Percentiles rank a stretch among this genome's conserved stretches.
Conservation (phyloP, 2,888 invertebrate species). For the Folsomia candida region DNA sequence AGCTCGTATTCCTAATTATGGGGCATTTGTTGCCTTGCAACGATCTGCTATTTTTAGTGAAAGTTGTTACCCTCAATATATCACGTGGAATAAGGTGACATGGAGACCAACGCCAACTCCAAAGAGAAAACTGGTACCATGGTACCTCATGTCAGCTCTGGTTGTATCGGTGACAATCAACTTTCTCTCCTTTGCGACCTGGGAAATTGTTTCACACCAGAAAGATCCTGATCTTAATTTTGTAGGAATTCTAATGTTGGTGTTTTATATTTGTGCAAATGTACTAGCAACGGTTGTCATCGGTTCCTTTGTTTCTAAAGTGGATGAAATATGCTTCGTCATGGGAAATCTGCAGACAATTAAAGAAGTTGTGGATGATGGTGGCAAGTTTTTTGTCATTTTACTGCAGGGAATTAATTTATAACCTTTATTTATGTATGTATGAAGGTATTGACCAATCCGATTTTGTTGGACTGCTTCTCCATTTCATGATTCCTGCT, state of each 20-base stretch:
- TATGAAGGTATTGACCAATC: not conserved
- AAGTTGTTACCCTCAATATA: not conserved
- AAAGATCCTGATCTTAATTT: not conserved
- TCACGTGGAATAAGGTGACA: not conserved
- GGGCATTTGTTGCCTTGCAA: not conserved
- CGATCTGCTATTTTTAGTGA: not conserved
- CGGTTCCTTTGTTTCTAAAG: not conserved
- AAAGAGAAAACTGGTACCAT: not conserved
- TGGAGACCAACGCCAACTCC: not conserved
- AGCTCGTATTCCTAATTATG: too few species aligned
- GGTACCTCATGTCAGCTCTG: not conserved
- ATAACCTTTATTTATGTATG: not conserved
- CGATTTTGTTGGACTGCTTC: not conserved
- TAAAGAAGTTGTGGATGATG: not conserved
- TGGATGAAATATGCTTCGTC: not conserved
- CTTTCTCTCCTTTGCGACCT: not conserved
- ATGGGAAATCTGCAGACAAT: not conserved
- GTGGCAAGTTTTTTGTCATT: not conserved
- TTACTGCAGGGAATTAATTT: not conserved
- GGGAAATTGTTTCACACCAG: not conserved
- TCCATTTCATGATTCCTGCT: not conserved
- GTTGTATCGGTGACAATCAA: not conserved
- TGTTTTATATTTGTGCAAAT: not conserved
- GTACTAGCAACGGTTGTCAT: not conserved
- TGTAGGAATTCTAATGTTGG: not conserved